A percentile compares a stretch with the other conserved stretches of the same genome.
Conservation (phyloP, 37 sponge, comb jelly and placozoan species). For the Beroe forskalii region DNA sequence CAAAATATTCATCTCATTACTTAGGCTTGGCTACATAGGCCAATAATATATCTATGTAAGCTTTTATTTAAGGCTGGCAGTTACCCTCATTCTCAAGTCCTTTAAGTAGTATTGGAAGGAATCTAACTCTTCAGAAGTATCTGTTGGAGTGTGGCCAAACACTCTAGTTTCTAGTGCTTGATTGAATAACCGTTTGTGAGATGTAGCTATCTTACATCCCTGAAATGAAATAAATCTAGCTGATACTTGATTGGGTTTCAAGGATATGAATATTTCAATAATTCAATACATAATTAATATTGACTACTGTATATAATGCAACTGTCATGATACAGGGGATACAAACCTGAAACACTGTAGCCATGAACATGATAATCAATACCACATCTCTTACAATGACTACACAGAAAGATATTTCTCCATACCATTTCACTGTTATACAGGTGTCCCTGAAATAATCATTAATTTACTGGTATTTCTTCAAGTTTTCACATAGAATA, state of each 20-base stretch:
- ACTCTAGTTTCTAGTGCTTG: conserved; percentile 45
- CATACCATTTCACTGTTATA: conserved; percentile 7
- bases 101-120: conserved; percentile 57
- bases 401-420: not conserved
- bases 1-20: no score
- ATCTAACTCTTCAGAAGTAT: conserved; percentile 16
- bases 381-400: conserved; percentile 6
- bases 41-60: no score
- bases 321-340: not conserved
- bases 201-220: conserved; percentile 60
- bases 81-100: conserved; percentile 32
- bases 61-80: not conserved
- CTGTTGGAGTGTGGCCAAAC: conserved; percentile 24
- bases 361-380: not conserved
- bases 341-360: conserved; percentile 12
- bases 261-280: no score
- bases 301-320: no score
- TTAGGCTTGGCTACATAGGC: no score
- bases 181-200: conserved; percentile 38
- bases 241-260: no score
- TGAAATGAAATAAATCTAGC: not conserved
- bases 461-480: no score
- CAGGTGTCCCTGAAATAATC: not conserved
- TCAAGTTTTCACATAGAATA: no score
- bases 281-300: no score